Conservation (phyloP, 2,888 invertebrate species). For the Andricus curvator region DNA sequence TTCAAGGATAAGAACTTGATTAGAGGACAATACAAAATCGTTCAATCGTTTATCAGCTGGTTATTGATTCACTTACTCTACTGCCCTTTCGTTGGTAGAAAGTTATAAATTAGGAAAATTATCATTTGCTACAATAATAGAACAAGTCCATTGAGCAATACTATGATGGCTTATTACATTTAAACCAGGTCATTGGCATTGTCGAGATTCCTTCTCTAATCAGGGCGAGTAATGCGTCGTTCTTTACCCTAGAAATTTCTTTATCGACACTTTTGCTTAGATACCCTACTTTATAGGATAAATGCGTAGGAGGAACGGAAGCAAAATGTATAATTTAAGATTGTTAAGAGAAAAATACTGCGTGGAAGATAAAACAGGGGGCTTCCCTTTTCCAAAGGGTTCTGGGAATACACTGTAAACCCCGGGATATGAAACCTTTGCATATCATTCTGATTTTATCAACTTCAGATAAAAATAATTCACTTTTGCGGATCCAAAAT, state of each 20-base stretch:
- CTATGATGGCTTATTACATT: constrained; percentile 1
- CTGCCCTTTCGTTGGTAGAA: neutral
- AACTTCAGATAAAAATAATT: too few species aligned
- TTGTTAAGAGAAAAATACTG: neutral
- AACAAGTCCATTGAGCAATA: neutral
- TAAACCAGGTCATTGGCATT: constrained; percentile 56
- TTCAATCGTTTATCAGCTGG: neutral
- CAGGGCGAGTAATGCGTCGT: constrained; percentile 45
- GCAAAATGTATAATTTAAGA: constrained; percentile 55
- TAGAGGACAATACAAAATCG: neutral
- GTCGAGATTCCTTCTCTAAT: constrained; percentile 46
- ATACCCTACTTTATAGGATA: constrained; percentile 62
- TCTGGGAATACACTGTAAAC: too few species aligned
- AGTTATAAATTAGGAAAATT: constrained; percentile 28
- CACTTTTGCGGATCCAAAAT: too few species aligned
- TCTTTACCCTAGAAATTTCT: constrained; percentile 53
- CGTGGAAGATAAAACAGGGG: neutral
- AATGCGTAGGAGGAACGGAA: constrained; percentile 42
- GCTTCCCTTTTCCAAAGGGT: neutral
- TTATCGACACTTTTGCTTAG: constrained; percentile 61
- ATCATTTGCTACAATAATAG: constrained; percentile 22
- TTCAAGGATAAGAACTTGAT: constrained; percentile 18
- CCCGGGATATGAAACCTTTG: too few species aligned
- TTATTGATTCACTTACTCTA: neutral
- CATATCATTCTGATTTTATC: too few species aligned